Base-by-base conservation (phyloP, 2,888 invertebrate genomes). In the Acanthosepion lycidas region DNA sequence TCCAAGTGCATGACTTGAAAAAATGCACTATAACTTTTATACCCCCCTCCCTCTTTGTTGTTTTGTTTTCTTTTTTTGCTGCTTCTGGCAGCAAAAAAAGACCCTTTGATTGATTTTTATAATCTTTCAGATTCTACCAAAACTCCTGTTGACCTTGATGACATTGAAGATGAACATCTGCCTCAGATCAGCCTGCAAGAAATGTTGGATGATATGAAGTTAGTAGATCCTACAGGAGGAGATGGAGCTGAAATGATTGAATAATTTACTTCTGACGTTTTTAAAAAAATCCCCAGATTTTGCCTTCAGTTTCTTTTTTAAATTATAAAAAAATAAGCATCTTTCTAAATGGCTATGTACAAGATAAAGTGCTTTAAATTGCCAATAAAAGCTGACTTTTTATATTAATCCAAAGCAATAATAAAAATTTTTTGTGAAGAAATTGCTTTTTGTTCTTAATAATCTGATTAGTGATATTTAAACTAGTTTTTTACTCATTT, bases 161-260 rank as follows among this genome's bases (percentile, higher is more conserved):
- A 53, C 18, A 96, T 96, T 28, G 97, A 97, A 93, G 97, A 97
- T 78, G 97, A 97, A 78, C 97, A 96, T 0, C 95, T 95, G 3
- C 97, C 97, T 23, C 96, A 96, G 95, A 97, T 97, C 95, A 96
- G 96, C 95, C 96, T 97, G 48, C 96, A 97, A 94, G 97, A 97
- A 95, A 97, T 97, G 97, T 95, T 97, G 95, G 97, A 97, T 92
- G 97, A 97, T 95, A 96, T 97, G 55, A 96, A 97, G 55, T 95
- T 94, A 12, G 97, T 98, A 55, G 98, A 98, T 95, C 97, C 97
- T 20, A 97, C 97, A 15, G 97, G 97, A 6, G 97, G 95, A n/a
- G 97, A 96, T 18, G 97, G 97, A 0, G 97, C 96, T 0, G 95
- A 95, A 92, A 97, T 97, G 97, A 95, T 96, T 55, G 49, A 49